Evolutionary conservation across 1,140 invertebrate species (phyloP).

Genomic region (Temnothorax nylanderi): DNA sequence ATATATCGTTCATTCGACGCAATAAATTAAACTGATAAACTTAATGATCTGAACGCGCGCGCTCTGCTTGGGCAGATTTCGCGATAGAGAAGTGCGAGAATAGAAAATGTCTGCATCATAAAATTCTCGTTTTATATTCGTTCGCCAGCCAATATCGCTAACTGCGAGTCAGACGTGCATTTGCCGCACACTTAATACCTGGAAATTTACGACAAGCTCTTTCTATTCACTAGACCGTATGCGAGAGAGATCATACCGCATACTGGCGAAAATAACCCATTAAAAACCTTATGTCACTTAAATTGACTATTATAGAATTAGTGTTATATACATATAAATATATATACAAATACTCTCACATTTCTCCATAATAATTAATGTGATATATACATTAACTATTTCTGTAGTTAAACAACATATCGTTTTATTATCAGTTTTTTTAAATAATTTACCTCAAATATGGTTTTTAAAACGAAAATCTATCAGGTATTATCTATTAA

Average conservation of each 20-base stretch:
- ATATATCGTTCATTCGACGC: slow-evolving; percentile 7
- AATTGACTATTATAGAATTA: slow-evolving; percentile 12
- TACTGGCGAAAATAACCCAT: background rate
- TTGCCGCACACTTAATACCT: background rate
- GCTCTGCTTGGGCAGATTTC: background rate
- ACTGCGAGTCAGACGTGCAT: background rate
- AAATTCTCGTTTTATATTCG: slow-evolving; percentile 36
- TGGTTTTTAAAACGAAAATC: background rate
- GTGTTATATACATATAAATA: too few relatives aligned
- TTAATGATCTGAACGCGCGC: background rate
- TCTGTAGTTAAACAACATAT: background rate
- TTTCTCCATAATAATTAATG: background rate
- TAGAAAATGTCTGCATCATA: background rate
- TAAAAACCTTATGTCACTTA: background rate
- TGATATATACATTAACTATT: background rate
- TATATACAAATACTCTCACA: background rate
- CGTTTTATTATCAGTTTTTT: background rate
- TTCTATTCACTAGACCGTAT: slow-evolving; percentile 1
- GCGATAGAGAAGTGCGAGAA: background rate
- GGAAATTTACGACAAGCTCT: slow-evolving; percentile 11
- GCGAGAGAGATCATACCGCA: background rate
- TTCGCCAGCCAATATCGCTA: background rate
- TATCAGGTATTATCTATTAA: background rate
- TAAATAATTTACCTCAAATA: background rate
- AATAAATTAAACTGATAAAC: background rate